Evolutionary conservation across 2,797 vertebrate species (phyloP), one percentile per base, ranked within the genome.

Genomic region (Fratercula arctica): DNA sequence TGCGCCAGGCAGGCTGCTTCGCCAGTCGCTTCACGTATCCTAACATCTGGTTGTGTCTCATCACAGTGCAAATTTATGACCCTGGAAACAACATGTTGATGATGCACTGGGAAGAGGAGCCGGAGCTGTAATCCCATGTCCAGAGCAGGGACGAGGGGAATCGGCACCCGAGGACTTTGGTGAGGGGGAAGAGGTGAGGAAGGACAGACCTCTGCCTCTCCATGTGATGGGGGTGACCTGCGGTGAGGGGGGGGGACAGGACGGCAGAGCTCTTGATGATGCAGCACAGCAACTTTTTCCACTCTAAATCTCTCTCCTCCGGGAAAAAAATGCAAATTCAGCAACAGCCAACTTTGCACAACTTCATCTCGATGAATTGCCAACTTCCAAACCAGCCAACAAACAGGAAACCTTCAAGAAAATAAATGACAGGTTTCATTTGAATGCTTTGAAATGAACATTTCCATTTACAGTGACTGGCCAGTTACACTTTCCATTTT

Each of bases 1-100:
- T 83, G 77, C 66, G 74, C 90, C 85, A 85, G 77, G 75, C 82
- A 75, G 87, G 67, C 96, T 95, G 96, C 87, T 97, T 97, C 85
- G 5, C 51, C 88, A 98, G 97, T 97, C 97, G 13, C 53, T 95
- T 95, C 97, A 98, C 97, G 95, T 97, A 89, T 23, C 87, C 91
- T 77, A 98, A 97, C 98, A 98, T 97, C 98, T 98, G 98, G 97
- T 97, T 97, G 92, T 97, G 97, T 97, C 97, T 98, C 97, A 97
- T 98, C 98, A 97, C 97, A 94, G 90, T 97, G 97, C 97, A 97
- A 97, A 98, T 98, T 98, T 98, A 98, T 97, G 97, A 97, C 96
- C 97, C 97, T 98, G 96, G 97, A 98, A 98, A 97, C 96, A 96
- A 96, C 95, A 96, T 93, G 97, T 96, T 97, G 96, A 86, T 96